These are phyloP conservation scores for Cyanoramphus novaezelandiae DNA, from an alignment of 2,113 vertebrate species.

Conservation along the genomic window DNA sequence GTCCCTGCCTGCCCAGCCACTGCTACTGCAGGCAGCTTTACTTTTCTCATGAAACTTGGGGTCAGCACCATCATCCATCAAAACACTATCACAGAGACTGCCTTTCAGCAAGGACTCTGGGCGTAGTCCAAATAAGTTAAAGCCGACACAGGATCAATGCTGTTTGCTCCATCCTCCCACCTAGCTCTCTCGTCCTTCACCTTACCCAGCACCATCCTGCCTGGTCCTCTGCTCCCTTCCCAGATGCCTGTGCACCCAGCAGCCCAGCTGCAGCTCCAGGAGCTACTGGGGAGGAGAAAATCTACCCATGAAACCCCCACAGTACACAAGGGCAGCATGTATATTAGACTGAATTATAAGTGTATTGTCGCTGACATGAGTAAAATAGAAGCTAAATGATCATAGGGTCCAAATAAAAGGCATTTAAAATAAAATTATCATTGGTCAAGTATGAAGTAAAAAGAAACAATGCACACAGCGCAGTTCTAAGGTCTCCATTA, in stretches of 20 bases:
- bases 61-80: neutral
- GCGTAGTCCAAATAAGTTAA: neutral
- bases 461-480: neutral
- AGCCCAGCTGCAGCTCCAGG: neutral
- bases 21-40: neutral
- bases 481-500: neutral
- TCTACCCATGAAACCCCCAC: neutral
- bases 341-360: neutral
- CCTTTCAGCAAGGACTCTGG: neutral
- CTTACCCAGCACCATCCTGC: neutral
- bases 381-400: neutral
- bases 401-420: neutral
- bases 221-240: neutral
- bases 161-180: neutral
- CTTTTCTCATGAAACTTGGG: neutral
- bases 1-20: neutral
- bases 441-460: neutral
- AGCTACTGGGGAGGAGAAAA: neutral
- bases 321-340: neutral
- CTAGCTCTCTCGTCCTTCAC: neutral
- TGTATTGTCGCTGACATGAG: accelerated
- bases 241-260: neutral
- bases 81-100: neutral
- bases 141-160: accelerated
- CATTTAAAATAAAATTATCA: neutral